These are phyloP conservation scores for Stigmatopora nigra DNA, from an alignment of 2,113 vertebrate species.

Conservation along the genomic window DNA sequence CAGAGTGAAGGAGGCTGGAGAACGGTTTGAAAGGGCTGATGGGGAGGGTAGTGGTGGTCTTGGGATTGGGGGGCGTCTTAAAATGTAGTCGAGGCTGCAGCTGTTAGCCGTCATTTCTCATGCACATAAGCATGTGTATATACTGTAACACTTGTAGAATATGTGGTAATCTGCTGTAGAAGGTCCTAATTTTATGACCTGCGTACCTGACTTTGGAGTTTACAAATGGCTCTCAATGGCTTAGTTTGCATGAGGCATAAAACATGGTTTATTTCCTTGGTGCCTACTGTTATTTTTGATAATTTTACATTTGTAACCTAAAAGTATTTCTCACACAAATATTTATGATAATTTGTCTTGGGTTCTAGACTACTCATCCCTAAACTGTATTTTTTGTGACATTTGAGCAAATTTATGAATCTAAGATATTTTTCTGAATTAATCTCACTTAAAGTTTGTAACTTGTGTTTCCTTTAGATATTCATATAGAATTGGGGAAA, in stretches of 20 bases:
- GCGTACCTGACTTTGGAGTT: background rate
- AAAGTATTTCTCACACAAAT: background rate
- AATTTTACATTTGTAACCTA: background rate
- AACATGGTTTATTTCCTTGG: background rate
- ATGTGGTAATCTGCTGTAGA: background rate
- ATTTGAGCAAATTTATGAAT: too few relatives aligned
- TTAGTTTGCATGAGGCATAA: background rate
- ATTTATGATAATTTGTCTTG: slow-evolving; percentile 19
- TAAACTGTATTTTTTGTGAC: too few relatives aligned
- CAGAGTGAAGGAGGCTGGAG: slow-evolving; percentile 33
- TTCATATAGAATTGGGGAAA: too few relatives aligned
- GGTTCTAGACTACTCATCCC: slow-evolving; percentile 8
- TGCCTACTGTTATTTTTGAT: background rate
- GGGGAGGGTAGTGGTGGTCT: slow-evolving; percentile 3
- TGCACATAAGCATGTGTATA: background rate
- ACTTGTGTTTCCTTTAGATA: too few relatives aligned
- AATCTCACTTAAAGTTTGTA: too few relatives aligned
- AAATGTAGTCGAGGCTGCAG: slow-evolving; percentile 42
- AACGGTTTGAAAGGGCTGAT: background rate
- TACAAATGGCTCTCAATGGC: background rate
- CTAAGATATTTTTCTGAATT: too few relatives aligned
- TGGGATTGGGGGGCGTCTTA: background rate
- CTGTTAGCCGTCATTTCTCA: slow-evolving; percentile 44
- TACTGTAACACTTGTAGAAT: slow-evolving; percentile 1
- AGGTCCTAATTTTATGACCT: background rate